Conservation (phyloP, 2,797 vertebrate genomes). For the Argentina silus region DNA sequence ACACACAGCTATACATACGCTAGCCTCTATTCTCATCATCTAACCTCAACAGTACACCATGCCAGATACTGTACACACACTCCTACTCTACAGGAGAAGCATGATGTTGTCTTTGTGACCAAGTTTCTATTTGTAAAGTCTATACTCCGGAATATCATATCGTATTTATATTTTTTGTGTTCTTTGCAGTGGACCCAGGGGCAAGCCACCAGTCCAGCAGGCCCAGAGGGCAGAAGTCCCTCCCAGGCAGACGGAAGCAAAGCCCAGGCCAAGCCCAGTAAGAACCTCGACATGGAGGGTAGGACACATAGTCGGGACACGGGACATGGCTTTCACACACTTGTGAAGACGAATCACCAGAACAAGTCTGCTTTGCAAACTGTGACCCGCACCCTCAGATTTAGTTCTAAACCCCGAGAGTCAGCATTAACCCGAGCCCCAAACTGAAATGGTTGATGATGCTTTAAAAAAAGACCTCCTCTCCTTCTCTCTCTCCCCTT, state of each 20-base stretch:
- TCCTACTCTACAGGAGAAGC: no score
- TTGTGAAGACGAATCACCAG: not conserved
- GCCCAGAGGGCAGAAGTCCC: conserved; percentile 32
- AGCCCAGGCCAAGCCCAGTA: conserved; percentile 66
- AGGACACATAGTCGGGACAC: conserved; percentile 46
- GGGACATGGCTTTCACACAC: not conserved
- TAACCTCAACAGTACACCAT: no score
- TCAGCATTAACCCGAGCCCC: not conserved
- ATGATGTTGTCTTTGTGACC: no score
- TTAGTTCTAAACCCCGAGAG: not conserved
- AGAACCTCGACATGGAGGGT: conserved; percentile 89
- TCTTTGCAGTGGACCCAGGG: conserved; percentile 51
- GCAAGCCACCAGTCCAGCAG: conserved; percentile 37
- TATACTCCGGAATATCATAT: not conserved
- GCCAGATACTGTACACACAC: no score
- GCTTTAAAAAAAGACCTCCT: not conserved
- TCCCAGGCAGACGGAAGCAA: conserved; percentile 46
- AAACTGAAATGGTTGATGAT: not conserved
- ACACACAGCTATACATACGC: not conserved
- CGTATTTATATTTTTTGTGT: not conserved
- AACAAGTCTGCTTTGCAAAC: no score
- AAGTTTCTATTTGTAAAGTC: not conserved
- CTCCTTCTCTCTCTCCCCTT: not conserved
- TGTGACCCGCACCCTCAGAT: not conserved
- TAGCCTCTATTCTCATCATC: no score